These are phyloP conservation scores for Saturnia pavonia DNA, from an alignment of 2,888 invertebrate species.

Conservation along the genomic window DNA sequence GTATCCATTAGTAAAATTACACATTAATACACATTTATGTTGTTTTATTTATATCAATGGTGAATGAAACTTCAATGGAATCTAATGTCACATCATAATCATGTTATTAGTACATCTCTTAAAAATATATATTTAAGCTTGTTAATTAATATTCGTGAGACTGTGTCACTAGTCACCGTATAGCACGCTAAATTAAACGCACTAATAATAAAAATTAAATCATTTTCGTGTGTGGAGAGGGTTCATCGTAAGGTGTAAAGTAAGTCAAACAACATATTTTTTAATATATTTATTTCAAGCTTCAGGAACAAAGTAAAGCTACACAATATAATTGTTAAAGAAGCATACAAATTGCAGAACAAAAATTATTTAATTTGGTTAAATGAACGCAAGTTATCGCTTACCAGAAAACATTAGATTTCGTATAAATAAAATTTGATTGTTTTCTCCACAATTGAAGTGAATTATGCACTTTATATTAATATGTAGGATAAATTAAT, in stretches of 20 bases:
- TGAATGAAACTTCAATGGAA: background rate
- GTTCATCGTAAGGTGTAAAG: background rate
- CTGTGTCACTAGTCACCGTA: too few relatives aligned
- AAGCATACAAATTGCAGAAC: background rate
- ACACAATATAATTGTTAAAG: conserved; percentile 56
- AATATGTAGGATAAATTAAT: too few relatives aligned
- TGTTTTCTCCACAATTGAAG: too few relatives aligned
- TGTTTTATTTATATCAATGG: conserved; percentile 34
- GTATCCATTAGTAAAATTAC: conserved; percentile 78
- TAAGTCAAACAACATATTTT: conserved; percentile 21
- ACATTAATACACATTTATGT: conserved; percentile 50
- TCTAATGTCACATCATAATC: too few relatives aligned
- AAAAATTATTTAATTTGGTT: background rate
- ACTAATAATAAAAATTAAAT: too few relatives aligned
- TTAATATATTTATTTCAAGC: conserved; percentile 71
- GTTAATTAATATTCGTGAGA: too few relatives aligned
- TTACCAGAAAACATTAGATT: background rate
- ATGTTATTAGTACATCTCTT: too few relatives aligned
- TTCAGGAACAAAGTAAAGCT: conserved; percentile 71
- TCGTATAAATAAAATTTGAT: too few relatives aligned
- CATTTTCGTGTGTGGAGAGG: too few relatives aligned
- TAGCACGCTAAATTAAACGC: too few relatives aligned
- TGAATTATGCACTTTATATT: too few relatives aligned
- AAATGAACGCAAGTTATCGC: background rate
- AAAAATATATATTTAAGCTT: too few relatives aligned